Conservation (phyloP, 2,113 vertebrate genomes). For the Amazona vittata region DNA sequence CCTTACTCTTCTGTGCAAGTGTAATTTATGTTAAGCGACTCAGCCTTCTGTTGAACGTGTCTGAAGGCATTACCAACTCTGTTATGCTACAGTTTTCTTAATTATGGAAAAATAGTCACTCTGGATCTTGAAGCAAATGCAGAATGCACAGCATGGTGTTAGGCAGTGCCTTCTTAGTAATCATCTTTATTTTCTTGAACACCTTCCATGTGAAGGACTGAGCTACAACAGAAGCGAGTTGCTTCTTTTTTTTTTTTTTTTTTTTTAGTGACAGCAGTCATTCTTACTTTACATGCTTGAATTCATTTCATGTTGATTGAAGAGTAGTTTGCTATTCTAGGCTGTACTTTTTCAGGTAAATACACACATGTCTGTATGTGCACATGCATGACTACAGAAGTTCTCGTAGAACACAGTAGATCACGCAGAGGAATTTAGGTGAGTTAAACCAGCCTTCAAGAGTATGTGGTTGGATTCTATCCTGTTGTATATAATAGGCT, state of each 20-base stretch:
- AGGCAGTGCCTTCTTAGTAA: not conserved
- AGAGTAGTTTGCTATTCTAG: not conserved
- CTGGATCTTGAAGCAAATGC: not conserved
- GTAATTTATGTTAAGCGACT: not conserved
- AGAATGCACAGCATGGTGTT: not conserved
- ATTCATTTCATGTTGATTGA: not conserved
- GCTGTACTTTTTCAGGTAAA: not conserved
- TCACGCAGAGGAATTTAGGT: not conserved
- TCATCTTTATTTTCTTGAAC: not conserved
- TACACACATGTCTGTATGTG: rapidly evolving
- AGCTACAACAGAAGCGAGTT: not conserved
- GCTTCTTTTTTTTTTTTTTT: not conserved
- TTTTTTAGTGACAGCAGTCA: not conserved
- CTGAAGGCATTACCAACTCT: not conserved
- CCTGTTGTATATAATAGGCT: not conserved
- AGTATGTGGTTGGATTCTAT: not conserved
- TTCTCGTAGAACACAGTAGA: rapidly evolving
- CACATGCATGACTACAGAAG: rapidly evolving
- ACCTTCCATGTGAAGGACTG: not conserved
- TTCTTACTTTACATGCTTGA: not conserved
- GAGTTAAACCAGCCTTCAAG: not conserved
- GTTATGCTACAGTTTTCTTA: not conserved
- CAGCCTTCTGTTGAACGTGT: not conserved
- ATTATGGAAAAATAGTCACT: not conserved
- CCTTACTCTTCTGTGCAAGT: not conserved